phyloP scores from a whole-genome alignment of 1,140 invertebrate species.

The honey bee (Apis mellifera) region Amel_HAv3.1 CM009943.2:6946001-6946500 shows the following conservation, averaged over 20 bases:
- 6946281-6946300: slow-evolving; percentile 46
- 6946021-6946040: slow-evolving; percentile 64
- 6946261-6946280: slow-evolving; percentile 48
- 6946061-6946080: slow-evolving; percentile 36
- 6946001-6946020: slow-evolving; percentile 65
- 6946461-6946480: no score
- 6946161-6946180: slow-evolving; percentile 69
- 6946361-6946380: background rate
- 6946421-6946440: background rate
- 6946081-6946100: slow-evolving; percentile 33
- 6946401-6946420: slow-evolving; percentile 5
- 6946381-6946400: background rate
- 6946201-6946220: slow-evolving; percentile 67
- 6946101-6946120: slow-evolving; percentile 27
- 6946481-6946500: no score
- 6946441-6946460: no score
- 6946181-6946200: slow-evolving; percentile 68
- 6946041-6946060: slow-evolving; percentile 44
- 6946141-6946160: slow-evolving; percentile 19
- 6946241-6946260: slow-evolving; percentile 48
- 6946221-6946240: slow-evolving; percentile 65
- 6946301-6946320: slow-evolving; percentile 69
- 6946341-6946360: slow-evolving; percentile 5
- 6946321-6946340: slow-evolving; percentile 44
- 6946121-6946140: background rate